Base-by-base conservation (phyloP, 2,888 invertebrate species). In the Argyra leucocephala region DNA sequence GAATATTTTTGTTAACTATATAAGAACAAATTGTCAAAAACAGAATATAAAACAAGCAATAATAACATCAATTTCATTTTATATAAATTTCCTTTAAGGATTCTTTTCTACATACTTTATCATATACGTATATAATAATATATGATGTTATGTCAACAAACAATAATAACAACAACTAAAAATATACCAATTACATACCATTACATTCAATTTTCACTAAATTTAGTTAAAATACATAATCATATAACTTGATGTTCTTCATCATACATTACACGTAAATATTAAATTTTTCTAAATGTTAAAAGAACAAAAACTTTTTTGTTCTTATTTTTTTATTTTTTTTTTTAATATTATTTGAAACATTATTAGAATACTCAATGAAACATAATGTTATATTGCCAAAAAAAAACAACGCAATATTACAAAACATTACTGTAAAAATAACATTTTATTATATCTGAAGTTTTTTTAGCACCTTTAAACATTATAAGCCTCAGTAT, bases 351-450 rank as follows among this genome's bases (percentile, higher is more conserved):
- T 48, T 48, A 48, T 48, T 48, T 48, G 48, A n/a, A n/a, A 48
- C 48, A 48, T 48, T 48, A 48, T 48, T n/a, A 12, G 48, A 48
- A 48, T 48, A 48, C 48, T 48, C 48, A 48, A 48, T 48, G 48
- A 48, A 48, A 48, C n/a, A 18, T 48, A 9, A 48, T 48, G 18
- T 48, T 3, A 48, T 15, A 3, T 15, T 18, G 6, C 5, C 2
- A 48, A 48, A 9, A 18, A 48, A 48, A 48, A 48, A 48, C 12
- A 48, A 48, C 12, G 18, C 1, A 48, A 48, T 18, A 48, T 48
- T 48, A 48, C 37, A 3, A 31, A 31, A 31, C 15, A 37, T 37
- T 9, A 37, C 37, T 6, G 37, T 37, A 48, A 48, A 48, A 12
- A 48, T 48, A 48, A 48, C 18, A 15, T 48, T 48, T 48, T 48